Evolutionary conservation across 2,797 vertebrate species (phyloP).

Genomic region (Philypnodon macrostomus): DNA sequence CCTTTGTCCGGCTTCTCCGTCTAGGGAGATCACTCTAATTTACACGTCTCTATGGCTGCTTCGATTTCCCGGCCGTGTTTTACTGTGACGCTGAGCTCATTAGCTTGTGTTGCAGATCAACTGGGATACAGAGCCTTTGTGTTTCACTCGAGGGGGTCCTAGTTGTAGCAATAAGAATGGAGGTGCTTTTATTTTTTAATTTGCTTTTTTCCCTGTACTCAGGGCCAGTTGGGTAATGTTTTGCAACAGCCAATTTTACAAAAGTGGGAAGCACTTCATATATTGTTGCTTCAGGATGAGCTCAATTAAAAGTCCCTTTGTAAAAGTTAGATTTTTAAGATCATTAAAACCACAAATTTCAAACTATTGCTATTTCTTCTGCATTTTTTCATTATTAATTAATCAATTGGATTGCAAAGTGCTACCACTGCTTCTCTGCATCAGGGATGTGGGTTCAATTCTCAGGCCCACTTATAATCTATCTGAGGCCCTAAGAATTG

Average conservation of each 20-base stretch:
- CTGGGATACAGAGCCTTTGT: constrained; percentile 37
- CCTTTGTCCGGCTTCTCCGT: constrained; percentile 45
- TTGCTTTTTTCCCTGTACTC: neutral
- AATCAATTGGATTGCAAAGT: too few species aligned
- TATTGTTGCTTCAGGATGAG: too few species aligned
- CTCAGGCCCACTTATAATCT: too few species aligned
- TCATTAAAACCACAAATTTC: too few species aligned
- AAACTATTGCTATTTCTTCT: too few species aligned
- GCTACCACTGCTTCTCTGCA: too few species aligned
- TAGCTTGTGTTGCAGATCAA: constrained; percentile 67
- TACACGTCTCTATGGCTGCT: constrained; percentile 45
- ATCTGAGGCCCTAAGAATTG: too few species aligned
- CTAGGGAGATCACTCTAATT: constrained; percentile 59
- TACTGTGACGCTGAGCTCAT: constrained; percentile 59
- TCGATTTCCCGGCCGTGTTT: constrained; percentile 59
- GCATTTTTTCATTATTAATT: too few species aligned
- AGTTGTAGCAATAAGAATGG: constrained; percentile 39
- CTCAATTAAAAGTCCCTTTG: too few species aligned
- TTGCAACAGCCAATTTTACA: too few species aligned
- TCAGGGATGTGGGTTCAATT: too few species aligned
- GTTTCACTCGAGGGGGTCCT: constrained; percentile 49
- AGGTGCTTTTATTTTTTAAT: constrained; percentile 30
- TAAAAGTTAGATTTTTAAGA: too few species aligned
- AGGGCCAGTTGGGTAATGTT: neutral
- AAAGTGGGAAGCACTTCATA: neutral